Percentiles rank a stretch among this genome's conserved stretches.
Evolutionary conservation across 1,140 invertebrate genomes (phyloP).

Genomic region (Drosophila guanche): DNA sequence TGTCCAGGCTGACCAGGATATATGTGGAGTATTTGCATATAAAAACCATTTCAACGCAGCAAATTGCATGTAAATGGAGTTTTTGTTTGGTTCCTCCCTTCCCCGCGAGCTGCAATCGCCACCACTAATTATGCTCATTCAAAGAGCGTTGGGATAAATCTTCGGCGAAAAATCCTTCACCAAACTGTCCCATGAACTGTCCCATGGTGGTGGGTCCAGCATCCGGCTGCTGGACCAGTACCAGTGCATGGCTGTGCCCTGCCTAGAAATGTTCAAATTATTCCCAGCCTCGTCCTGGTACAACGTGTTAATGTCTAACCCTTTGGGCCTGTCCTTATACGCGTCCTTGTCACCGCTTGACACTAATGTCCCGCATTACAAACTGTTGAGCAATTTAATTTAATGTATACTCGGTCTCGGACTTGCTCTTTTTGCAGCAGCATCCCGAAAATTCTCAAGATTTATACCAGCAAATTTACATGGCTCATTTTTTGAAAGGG

Average conservation of each 20-base stretch:
- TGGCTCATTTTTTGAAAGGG: conserved; percentile 19
- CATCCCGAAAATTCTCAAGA: conserved; percentile 45
- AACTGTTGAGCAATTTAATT: conserved; percentile 83
- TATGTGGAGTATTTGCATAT: conserved; percentile 67
- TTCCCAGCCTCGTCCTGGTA: conserved; percentile 61
- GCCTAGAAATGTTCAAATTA: conserved; percentile 75
- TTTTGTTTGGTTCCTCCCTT: conserved; percentile 8
- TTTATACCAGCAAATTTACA: conserved; percentile 68
- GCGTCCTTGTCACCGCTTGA: conserved; percentile 68
- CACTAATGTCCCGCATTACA: conserved; percentile 83
- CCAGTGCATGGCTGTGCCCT: conserved; percentile 44
- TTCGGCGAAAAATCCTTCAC: conserved; percentile 15
- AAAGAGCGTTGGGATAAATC: conserved; percentile 76
- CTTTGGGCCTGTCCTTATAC: conserved; percentile 36
- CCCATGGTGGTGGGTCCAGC: conserved; percentile 43
- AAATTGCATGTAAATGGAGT: conserved; percentile 82
- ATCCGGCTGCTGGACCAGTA: conserved; percentile 56
- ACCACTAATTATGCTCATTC: conserved; percentile 82
- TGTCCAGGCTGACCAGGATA: conserved; percentile 63
- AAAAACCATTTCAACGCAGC: conserved; percentile 81
- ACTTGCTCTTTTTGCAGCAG: conserved; percentile 44
- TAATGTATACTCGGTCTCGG: conserved; percentile 60
- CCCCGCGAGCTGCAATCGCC: conserved; percentile 59
- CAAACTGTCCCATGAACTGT: conserved; percentile 20
- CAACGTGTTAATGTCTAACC: conserved; percentile 80